phyloP scores from a whole-genome alignment of 1,140 invertebrate species.

The Coenobita brevimanus region DNA sequence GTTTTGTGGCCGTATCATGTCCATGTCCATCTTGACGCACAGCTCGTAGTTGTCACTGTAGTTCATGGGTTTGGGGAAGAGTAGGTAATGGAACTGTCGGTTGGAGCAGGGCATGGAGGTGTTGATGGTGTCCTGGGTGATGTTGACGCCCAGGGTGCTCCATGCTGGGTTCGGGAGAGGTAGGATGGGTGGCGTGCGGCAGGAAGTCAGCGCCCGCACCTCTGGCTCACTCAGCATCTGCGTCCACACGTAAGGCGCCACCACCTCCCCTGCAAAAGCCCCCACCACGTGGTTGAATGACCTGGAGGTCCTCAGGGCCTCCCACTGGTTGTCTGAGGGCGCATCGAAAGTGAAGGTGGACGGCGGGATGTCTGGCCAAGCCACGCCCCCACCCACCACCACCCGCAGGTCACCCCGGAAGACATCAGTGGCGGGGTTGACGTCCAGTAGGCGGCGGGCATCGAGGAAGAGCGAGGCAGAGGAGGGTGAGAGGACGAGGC shows the following conservation, averaged over 20 bases:
- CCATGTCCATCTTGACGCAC: constrained; percentile 33
- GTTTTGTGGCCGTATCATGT: constrained; percentile 22
- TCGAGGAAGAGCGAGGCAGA: constrained; percentile 29
- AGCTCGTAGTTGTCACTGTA: constrained; percentile 24
- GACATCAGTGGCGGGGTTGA: constrained; percentile 4
- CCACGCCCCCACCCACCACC: constrained; percentile 24
- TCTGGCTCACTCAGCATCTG: not conserved
- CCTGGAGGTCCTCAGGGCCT: not conserved
- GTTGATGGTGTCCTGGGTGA: not conserved
- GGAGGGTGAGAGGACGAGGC: constrained; percentile 16
- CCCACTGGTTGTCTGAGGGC: constrained; percentile 26
- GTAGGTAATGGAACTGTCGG: constrained; percentile 26
- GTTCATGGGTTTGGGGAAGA: constrained; percentile 34
- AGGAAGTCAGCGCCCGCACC: not conserved
- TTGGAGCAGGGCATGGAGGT: constrained; percentile 2
- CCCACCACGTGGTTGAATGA: not conserved
- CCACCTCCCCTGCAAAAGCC: constrained; percentile 42
- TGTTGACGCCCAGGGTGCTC: not conserved
- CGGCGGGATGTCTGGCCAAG: constrained; percentile 32
- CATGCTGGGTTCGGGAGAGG: not conserved
- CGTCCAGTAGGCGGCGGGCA: constrained; percentile 3
- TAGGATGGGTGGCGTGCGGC: not conserved
- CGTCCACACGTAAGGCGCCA: constrained; percentile 33
- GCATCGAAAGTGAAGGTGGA: constrained; percentile 13
- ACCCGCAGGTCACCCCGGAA: constrained; percentile 11